phyloP scores from a whole-genome alignment of 2,888 invertebrate species.

The Frankliniella intonsa region DNA sequence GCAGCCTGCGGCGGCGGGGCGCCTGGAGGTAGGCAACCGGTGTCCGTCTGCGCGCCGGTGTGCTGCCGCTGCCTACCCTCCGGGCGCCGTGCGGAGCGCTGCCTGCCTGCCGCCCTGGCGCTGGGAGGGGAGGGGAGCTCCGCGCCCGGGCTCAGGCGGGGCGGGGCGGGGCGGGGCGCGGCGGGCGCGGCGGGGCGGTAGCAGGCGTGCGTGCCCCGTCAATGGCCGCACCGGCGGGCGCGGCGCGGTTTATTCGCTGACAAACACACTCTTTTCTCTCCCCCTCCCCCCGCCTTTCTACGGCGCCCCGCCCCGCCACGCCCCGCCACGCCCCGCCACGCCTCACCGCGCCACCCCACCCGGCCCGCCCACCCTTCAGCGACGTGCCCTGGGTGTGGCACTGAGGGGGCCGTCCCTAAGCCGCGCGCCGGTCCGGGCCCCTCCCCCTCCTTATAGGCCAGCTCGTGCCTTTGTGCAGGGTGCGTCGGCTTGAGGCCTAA shows the following conservation, averaged over 20 bases:
- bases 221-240: neutral
- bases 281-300: no score
- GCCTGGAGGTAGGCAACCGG: neutral
- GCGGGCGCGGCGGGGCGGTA: neutral
- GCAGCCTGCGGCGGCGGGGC: no score
- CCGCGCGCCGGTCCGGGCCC: no score
- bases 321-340: no score
- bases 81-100: neutral
- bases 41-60: neutral
- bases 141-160: neutral
- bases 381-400: no score
- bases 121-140: neutral
- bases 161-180: neutral
- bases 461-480: no score
- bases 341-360: no score
- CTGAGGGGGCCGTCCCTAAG: no score
- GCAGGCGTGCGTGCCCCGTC: neutral
- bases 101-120: neutral
- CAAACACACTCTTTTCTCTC: neutral
- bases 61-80: neutral
- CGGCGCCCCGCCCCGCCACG: no score
- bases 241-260: neutral
- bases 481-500: no score
- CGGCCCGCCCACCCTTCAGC: no score
- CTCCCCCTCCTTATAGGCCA: no score